Base-by-base conservation (phyloP, 2,888 invertebrate species). In the Sericinus montela region DNA sequence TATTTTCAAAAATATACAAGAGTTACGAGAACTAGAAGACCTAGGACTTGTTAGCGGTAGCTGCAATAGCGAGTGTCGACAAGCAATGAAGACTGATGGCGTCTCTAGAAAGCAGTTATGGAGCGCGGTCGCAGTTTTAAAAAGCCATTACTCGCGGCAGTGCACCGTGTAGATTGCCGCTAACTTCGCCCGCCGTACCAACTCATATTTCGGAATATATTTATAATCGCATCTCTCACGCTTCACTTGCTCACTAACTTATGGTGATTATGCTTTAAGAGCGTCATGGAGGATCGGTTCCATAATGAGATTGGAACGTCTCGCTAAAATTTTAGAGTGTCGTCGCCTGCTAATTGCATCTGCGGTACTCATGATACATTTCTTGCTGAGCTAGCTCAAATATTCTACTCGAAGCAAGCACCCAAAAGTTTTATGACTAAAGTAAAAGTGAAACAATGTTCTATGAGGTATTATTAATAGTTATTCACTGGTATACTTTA, bases 51-150 rank as follows among this genome's bases (percentile, higher is more conserved):
- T 65, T 53, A 56, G 62, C 62, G 79, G 79, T 76, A 72, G 71
- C 66, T 72, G 77, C 77, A 77, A 60, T 69, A 71, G 75, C 75
- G 75, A 76, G 83, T 77, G 89, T 75, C 84, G 89, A 90, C 89
- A 90, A 85, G 84, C 90, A 90, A 89, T 89, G 88, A 85, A 86
- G 87, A 87, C 80, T 86, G 86, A 88, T 86, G 85, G 83, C 85
- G 80, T 85, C 82, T 83, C 81, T 80, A 78, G 72, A 72, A 83
- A 87, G 85, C 82, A 79, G 84, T 83, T 84, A 85, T 81, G 86
- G 88, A 88, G 85, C 89, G 82, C 82, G 85, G 86, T 88, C 89
- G 89, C 82, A 87, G 86, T 85, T 87, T 88, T 86, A 88, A 88
- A 88, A 88, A 85, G 84, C 87, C 84, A 87, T 88, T 88, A 88